These are phyloP conservation scores for Anolis apletophallus DNA, from an alignment of 2,797 vertebrate species.

Conservation along the genomic window DNA sequence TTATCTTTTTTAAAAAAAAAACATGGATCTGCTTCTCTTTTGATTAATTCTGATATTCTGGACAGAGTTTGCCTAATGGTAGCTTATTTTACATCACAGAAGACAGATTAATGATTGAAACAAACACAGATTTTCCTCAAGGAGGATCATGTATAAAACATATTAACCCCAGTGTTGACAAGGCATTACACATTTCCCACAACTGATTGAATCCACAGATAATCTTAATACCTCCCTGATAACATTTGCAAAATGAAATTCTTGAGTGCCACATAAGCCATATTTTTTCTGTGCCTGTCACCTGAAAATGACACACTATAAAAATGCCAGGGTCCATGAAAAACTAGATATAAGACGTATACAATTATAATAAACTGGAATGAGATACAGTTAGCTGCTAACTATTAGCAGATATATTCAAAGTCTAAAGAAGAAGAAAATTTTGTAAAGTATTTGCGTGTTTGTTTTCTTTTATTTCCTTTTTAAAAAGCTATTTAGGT, in stretches of 20 bases:
- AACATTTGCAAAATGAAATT: constrained; percentile 43
- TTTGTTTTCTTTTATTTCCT: not conserved
- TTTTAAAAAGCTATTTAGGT: not conserved
- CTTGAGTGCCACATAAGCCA: constrained; percentile 10
- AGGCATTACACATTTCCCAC: constrained; percentile 52
- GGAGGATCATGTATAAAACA: constrained; percentile 3
- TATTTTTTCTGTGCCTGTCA: not conserved
- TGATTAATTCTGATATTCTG: constrained; percentile 64
- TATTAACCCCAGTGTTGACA: constrained; percentile 36
- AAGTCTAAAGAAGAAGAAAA: constrained; percentile 19
- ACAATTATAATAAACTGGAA: constrained; percentile 19
- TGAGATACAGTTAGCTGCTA: constrained; percentile 9
- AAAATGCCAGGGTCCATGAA: not conserved
- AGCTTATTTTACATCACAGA: constrained; percentile 29
- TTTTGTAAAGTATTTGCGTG: not conserved
- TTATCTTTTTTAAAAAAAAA: constrained; percentile 49
- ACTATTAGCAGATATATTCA: not conserved
- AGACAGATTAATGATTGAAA: constrained; percentile 61
- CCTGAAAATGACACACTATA: constrained; percentile 22
- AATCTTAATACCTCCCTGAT: constrained; percentile 34
- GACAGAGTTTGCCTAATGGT: constrained; percentile 52
- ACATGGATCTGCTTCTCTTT: constrained; percentile 54
- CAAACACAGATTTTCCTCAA: constrained; percentile 40
- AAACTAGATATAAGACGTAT: constrained; percentile 41
- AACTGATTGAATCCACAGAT: constrained; percentile 21